These are phyloP conservation scores for Platysteira castanea DNA, from an alignment of 2,113 vertebrate species.

Conservation along the genomic window DNA sequence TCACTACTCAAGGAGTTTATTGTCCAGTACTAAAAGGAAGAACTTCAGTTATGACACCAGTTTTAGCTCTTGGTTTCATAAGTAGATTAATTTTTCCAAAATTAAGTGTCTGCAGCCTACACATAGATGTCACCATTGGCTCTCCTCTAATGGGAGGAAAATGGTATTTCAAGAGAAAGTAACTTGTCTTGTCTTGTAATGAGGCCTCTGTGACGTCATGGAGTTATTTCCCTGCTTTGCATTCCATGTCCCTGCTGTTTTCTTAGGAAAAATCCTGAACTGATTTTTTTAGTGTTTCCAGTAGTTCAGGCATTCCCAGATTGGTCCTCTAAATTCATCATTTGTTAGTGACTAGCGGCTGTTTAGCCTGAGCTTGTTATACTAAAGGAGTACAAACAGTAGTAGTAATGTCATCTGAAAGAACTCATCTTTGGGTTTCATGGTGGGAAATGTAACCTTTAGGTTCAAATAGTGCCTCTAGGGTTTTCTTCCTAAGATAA, in stretches of 20 bases:
- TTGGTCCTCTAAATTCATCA: accelerated
- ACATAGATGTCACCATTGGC: neutral
- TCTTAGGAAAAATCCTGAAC: neutral
- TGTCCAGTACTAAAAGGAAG: neutral
- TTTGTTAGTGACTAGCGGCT: neutral
- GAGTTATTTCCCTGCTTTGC: neutral
- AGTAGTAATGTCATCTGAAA: neutral
- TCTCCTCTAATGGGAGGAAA: neutral
- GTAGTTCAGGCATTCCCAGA: neutral
- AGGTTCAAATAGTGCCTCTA: neutral
- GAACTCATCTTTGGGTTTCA: neutral
- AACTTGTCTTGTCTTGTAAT: neutral
- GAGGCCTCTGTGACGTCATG: neutral
- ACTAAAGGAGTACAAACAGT: neutral
- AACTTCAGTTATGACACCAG: neutral
- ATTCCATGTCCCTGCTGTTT: accelerated
- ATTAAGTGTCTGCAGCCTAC: neutral
- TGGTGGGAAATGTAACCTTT: neutral
- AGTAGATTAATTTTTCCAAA: neutral
- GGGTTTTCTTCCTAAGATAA: neutral
- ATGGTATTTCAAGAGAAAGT: neutral
- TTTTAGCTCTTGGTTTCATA: neutral
- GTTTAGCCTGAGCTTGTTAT: neutral
- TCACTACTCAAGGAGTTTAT: neutral
- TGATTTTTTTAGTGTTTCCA: neutral